Evolutionary conservation across 2,888 invertebrate species (phyloP), one percentile per base, ranked within the genome.

Genomic region (Sycophila texana): DNA sequence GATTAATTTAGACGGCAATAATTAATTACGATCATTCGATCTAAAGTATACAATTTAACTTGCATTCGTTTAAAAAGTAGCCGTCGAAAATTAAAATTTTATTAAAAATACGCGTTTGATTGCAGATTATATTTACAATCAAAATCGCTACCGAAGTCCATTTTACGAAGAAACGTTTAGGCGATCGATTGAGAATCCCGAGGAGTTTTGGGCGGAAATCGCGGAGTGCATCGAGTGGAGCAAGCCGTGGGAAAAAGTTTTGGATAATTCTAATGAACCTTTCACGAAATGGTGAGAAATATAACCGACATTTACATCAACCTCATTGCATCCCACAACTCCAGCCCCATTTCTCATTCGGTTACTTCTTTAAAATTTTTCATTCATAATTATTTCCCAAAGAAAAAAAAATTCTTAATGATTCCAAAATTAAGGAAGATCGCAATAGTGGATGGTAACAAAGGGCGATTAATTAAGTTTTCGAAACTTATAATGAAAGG

Each of bases 201-300:
- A 95, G 83, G 94, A 94, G 58, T 98, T 97, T 91, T 98, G 97
- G 97, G 93, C 93, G 0, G 95, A 96, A 85, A 93, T 96, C n/a
- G 97, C 94, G 0, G 87, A 92, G 4, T 92, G 93, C 77, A 91
- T 98, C 16, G 93, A 94, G 70, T 98, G 98, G 98, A 93, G 93
- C 65, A 96, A 95, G 83, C 95, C 95, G 0, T 98, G 97, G 96
- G 92, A 95, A 58, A 93, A 92, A 87, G 96, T 98, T 0, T 87
- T 98, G 82, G 98, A 98, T 87, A 94, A 97, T 87, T 94, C 94
- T 22, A 94, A 95, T 84, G 93, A 95, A 68, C 98, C 98, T 0
- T 97, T 97, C 86, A 96, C 97, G 0, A 96, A 96, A 93, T 98
- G 98, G 98, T 97, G 92, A 90, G 87, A 0, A 1, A 16, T 22